A percentile compares a stretch with the other conserved stretches of the same genome.
phyloP scores from a whole-genome alignment of 2,888 invertebrate species.

The Tromatobia lineatoria region DNA sequence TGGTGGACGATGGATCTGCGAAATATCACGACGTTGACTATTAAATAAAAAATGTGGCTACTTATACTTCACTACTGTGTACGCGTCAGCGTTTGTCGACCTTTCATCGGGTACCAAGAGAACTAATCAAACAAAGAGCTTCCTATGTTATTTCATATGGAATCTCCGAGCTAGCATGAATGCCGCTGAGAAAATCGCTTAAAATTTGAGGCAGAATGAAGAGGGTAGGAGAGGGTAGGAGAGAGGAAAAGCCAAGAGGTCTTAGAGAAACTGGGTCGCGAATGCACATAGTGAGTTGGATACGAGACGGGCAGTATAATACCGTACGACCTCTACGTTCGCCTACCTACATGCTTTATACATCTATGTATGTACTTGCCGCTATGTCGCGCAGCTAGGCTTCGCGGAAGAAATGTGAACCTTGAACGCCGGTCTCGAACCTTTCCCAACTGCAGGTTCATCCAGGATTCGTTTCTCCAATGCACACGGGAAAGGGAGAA shows the following conservation, averaged over 20 bases:
- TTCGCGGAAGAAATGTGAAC: slow-evolving; percentile 63
- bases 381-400: slow-evolving; percentile 57
- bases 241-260: slow-evolving; percentile 38
- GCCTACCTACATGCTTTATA: slow-evolving; percentile 38
- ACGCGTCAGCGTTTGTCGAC: neutral
- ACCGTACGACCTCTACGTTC: slow-evolving; percentile 55
- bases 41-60: neutral
- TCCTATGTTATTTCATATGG: slow-evolving; percentile 13
- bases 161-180: slow-evolving; percentile 24
- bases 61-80: neutral
- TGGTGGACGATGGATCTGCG: neutral
- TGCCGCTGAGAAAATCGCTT: slow-evolving; percentile 61
- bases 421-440: slow-evolving; percentile 47
- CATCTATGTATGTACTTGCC: slow-evolving; percentile 24
- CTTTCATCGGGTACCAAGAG: neutral
- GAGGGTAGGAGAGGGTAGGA: slow-evolving; percentile 48
- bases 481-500: slow-evolving; percentile 47
- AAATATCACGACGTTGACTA: neutral
- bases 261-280: slow-evolving; percentile 58
- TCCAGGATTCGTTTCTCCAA: slow-evolving; percentile 41
- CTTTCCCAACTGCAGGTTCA: slow-evolving; percentile 43
- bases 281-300: slow-evolving; percentile 38
- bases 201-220: slow-evolving; percentile 70
- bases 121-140: slow-evolving; percentile 45
- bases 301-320: slow-evolving; percentile 57